Conservation (phyloP, 2,888 invertebrate genomes). For the Microchrysa polita region DNA sequence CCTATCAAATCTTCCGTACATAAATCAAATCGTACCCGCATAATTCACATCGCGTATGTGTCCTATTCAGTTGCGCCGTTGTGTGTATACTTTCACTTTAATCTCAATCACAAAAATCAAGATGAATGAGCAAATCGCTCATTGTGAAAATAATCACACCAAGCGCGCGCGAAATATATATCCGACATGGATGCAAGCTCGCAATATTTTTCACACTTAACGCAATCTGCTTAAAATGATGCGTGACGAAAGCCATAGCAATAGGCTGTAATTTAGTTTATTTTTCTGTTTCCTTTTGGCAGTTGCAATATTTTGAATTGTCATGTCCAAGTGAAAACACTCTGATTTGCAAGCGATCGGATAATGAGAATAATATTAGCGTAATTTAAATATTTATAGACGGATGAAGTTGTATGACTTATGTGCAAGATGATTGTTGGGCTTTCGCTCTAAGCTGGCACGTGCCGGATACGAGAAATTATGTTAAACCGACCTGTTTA, state of each 20-base stretch:
- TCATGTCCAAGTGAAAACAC: constrained; percentile 15
- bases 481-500: no score
- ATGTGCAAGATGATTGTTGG: no score
- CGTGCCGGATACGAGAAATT: no score
- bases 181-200: no score
- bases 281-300: background rate
- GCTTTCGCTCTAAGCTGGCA: no score
- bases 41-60: background rate
- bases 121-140: background rate
- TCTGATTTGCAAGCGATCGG: background rate
- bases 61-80: background rate
- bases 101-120: background rate
- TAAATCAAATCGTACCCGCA: background rate
- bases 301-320: background rate
- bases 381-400: constrained; percentile 8
- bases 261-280: background rate
- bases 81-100: background rate
- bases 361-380: background rate
- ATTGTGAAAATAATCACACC: background rate
- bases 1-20: background rate
- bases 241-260: background rate
- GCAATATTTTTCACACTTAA: background rate
- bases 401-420: background rate
- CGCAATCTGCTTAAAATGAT: background rate
- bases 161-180: no score